These are phyloP conservation scores for Zapornia atra DNA, from an alignment of 2,113 vertebrate genomes.

Conservation along the genomic window DNA sequence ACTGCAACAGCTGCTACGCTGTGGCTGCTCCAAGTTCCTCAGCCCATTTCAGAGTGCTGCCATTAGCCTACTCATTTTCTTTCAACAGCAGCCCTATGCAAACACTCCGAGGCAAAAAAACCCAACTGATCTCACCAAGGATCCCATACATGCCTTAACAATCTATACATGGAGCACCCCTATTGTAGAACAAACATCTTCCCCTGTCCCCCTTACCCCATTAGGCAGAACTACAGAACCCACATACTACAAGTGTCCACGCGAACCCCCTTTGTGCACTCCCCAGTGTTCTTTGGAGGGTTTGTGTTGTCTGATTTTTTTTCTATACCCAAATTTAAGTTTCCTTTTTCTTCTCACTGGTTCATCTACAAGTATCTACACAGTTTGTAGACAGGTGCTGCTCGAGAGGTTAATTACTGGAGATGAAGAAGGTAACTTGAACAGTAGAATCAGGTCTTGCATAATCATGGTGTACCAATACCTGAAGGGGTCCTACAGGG, in stretches of 20 bases:
- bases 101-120: background rate
- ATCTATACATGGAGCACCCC: background rate
- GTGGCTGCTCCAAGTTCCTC: background rate
- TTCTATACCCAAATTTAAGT: background rate
- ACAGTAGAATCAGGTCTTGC: background rate
- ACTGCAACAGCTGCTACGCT: background rate
- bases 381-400: background rate
- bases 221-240: background rate
- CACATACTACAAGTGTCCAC: background rate
- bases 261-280: background rate
- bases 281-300: background rate
- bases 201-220: fast-evolving
- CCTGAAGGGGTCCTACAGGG: too few relatives aligned
- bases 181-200: background rate
- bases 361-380: background rate
- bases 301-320: too few relatives aligned
- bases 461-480: background rate
- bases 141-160: background rate
- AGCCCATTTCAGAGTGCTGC: background rate
- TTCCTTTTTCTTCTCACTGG: background rate
- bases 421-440: background rate
- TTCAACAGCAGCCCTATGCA: background rate
- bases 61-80: background rate
- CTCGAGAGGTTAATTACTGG: background rate
- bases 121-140: background rate